These are phyloP conservation scores for Cataglyphis altisquamis DNA, from an alignment of 2,888 invertebrate genomes.

Conservation along the genomic window DNA sequence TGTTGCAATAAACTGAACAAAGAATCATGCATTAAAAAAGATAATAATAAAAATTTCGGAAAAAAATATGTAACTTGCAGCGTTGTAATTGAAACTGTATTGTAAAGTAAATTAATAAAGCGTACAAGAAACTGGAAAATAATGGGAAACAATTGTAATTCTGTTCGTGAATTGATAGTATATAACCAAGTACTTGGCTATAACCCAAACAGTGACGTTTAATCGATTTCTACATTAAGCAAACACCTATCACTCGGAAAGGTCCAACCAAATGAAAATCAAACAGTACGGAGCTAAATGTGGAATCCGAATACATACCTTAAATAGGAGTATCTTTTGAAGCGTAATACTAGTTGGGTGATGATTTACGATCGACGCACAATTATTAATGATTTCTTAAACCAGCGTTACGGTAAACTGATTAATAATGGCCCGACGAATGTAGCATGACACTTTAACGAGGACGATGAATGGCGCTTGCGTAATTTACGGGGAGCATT, in stretches of 20 bases:
- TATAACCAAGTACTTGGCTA: neutral
- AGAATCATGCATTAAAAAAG: neutral
- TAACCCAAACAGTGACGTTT: conserved; percentile 3
- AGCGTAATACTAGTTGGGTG: neutral
- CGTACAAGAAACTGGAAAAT: neutral
- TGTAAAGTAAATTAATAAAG: conserved; percentile 10
- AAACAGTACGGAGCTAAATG: conserved; percentile 1
- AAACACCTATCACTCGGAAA: conserved; percentile 21
- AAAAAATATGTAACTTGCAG: neutral
- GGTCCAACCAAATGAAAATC: conserved; percentile 21
- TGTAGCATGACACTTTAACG: conserved; percentile 32
- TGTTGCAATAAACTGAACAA: neutral
- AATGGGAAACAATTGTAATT: neutral
- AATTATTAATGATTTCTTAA: conserved; percentile 44
- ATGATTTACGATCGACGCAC: conserved; percentile 20
- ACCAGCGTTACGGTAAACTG: neutral
- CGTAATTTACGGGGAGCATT: neutral
- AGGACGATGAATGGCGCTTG: conserved; percentile 18
- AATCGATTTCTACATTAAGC: conserved; percentile 3
- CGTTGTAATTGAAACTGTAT: neutral
- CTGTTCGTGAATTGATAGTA: neutral
- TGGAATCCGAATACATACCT: neutral
- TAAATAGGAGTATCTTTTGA: neutral
- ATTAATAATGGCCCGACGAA: conserved; percentile 20
- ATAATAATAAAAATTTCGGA: neutral